These are phyloP conservation scores for Calyptommatus sinebrachiatus DNA, from an alignment of 2,113 vertebrate species.

Conservation along the genomic window DNA sequence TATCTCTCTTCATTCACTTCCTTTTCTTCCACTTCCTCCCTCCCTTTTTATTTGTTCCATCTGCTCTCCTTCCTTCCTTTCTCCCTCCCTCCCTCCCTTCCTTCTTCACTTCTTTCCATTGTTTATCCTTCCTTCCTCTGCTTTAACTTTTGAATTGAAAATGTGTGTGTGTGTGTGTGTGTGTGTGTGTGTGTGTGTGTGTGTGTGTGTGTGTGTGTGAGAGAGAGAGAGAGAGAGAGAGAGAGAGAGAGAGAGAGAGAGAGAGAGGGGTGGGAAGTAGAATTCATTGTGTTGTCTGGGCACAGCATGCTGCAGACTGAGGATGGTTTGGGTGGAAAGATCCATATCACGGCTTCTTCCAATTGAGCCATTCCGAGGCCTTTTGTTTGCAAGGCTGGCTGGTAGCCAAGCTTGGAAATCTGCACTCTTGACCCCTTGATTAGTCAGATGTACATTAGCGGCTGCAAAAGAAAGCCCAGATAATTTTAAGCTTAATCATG, in stretches of 20 bases:
- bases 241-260: too few species aligned
- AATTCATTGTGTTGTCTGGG: constrained; percentile 7
- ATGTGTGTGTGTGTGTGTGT: too few species aligned
- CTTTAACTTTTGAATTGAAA: neutral
- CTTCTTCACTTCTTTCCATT: too few species aligned
- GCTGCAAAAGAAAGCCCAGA: constrained; percentile 56
- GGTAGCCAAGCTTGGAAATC: constrained; percentile 60
- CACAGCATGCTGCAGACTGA: neutral
- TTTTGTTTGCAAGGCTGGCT: constrained; percentile 66
- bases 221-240: too few species aligned
- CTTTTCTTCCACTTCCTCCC: too few species aligned
- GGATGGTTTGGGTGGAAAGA: neutral
- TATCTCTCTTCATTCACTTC: neutral
- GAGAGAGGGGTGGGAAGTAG: too few species aligned
- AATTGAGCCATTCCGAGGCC: constrained; percentile 58
- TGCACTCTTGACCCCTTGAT: constrained; percentile 67
- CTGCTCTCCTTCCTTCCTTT: too few species aligned
- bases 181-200: too few species aligned
- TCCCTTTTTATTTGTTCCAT: too few species aligned
- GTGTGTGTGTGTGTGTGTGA: too few species aligned
- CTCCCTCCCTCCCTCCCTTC: too few species aligned
- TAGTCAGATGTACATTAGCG: constrained; percentile 69
- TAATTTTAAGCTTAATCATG: constrained; percentile 67
- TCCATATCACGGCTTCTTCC: constrained; percentile 2
- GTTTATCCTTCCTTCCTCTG: too few species aligned